These are phyloP conservation scores for Agriopis leucophaearia DNA, from an alignment of 2,888 invertebrate species.

Conservation along the genomic window DNA sequence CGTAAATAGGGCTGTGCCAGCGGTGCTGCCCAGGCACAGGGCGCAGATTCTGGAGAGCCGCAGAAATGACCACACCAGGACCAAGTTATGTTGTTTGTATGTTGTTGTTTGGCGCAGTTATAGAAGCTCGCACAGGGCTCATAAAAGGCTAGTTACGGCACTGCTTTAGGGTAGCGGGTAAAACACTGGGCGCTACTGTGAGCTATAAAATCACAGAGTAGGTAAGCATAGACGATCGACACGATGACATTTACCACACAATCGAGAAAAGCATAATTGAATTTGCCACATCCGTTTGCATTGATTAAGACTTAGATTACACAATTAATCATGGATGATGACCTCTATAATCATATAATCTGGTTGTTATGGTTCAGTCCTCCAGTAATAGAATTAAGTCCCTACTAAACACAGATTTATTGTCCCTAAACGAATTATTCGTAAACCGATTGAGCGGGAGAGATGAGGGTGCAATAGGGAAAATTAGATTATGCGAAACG, in stretches of 20 bases:
- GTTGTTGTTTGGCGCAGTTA: no score
- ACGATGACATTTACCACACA: conserved; percentile 7
- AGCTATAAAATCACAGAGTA: not conserved
- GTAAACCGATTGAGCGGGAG: conserved; percentile 72
- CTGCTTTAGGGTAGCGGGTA: no score
- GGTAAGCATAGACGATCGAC: not conserved
- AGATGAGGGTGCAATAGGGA: conserved; percentile 61
- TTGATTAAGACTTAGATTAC: conserved; percentile 55
- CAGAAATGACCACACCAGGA: no score
- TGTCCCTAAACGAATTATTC: conserved; percentile 80
- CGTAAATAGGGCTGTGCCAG: no score
- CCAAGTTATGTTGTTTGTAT: no score
- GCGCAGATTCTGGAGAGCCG: no score
- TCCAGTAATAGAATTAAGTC: conserved; percentile 74
- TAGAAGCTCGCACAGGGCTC: no score
- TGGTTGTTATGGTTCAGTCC: conserved; percentile 66
- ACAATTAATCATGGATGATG: conserved; percentile 66
- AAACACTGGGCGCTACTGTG: no score
- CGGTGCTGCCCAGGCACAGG: no score
- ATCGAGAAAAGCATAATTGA: conserved; percentile 46
- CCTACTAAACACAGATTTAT: conserved; percentile 82
- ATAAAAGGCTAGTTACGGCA: no score
- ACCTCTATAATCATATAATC: conserved; percentile 74
- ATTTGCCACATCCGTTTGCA: conserved; percentile 39
- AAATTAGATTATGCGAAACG: conserved; percentile 8